A percentile compares a stretch with the other conserved stretches of the same genome.
Evolutionary conservation across 1,140 invertebrate genomes (phyloP).

Genomic region (Zelostemma sp.): DNA sequence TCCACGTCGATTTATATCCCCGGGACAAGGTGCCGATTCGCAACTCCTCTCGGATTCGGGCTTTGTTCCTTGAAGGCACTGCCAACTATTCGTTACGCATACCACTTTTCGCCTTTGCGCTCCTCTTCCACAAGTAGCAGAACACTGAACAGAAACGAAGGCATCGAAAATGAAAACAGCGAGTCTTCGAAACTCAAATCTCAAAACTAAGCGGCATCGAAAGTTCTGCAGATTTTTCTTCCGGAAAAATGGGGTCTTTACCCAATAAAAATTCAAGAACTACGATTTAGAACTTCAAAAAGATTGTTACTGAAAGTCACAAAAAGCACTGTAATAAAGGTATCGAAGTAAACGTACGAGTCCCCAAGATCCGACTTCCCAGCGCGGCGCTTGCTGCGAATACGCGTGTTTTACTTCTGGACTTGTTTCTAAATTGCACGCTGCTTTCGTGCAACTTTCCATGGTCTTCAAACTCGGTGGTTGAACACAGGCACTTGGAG

Average conservation of each 20-base stretch:
- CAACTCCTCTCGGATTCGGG: slow-evolving; percentile 55
- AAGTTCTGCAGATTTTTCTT: no score
- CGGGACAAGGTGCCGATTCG: slow-evolving; percentile 46
- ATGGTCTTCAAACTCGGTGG: slow-evolving; percentile 56
- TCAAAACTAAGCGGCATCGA: background rate
- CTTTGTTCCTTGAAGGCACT: slow-evolving; percentile 47
- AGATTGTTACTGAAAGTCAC: no score
- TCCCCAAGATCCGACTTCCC: slow-evolving; percentile 61
- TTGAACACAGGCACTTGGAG: slow-evolving; percentile 64
- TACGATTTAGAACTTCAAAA: no score
- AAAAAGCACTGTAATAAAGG: background rate
- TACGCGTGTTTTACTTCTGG: slow-evolving; percentile 58
- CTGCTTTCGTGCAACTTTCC: slow-evolving; percentile 52
- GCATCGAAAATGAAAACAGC: no score
- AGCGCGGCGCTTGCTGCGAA: slow-evolving; percentile 51
- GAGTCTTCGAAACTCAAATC: background rate
- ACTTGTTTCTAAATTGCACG: slow-evolving; percentile 42
- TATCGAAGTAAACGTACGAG: slow-evolving; percentile 47
- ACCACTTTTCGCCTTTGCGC: slow-evolving; percentile 56
- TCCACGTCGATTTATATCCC: slow-evolving; percentile 20
- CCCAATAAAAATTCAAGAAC: no score
- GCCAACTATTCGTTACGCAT: slow-evolving; percentile 57
- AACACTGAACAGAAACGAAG: slow-evolving; percentile 53
- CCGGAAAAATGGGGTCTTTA: no score
- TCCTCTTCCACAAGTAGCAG: slow-evolving; percentile 58